These are phyloP conservation scores for Xenus cinereus DNA, from an alignment of 2,113 vertebrate species.

Conservation along the genomic window DNA sequence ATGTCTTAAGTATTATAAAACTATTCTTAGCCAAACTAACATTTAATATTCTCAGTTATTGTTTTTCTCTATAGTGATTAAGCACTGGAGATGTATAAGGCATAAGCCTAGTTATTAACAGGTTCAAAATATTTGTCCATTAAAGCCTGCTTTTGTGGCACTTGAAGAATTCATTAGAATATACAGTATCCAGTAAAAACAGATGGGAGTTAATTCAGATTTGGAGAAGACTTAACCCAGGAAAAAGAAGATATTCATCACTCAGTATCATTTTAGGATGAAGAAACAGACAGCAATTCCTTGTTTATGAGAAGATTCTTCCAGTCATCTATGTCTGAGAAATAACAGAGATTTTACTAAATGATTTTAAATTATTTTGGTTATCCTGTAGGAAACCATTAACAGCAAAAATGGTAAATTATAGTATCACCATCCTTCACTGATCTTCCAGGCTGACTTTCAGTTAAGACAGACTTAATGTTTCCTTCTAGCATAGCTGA, in stretches of 20 bases:
- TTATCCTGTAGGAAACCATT: background rate
- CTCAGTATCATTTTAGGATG: background rate
- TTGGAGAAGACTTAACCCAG: slow-evolving; percentile 5
- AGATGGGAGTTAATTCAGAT: background rate
- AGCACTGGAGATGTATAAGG: background rate
- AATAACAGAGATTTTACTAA: background rate
- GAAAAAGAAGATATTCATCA: background rate
- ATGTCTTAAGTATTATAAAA: background rate
- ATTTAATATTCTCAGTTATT: background rate
- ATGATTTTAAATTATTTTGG: background rate
- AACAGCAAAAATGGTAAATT: background rate
- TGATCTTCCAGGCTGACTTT: background rate
- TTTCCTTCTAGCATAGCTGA: background rate
- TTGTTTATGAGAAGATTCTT: slow-evolving; percentile 12
- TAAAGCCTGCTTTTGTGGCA: background rate
- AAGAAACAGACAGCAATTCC: background rate
- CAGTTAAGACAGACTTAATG: background rate
- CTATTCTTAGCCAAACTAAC: background rate
- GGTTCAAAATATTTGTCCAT: slow-evolving; percentile 7
- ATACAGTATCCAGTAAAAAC: background rate
- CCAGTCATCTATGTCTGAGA: background rate
- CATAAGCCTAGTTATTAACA: background rate
- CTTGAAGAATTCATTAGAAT: background rate
- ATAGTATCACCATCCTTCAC: background rate
- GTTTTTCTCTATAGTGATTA: background rate